These are phyloP conservation scores for Zingel zingel DNA, from an alignment of 2,113 vertebrate genomes.

Conservation along the genomic window DNA sequence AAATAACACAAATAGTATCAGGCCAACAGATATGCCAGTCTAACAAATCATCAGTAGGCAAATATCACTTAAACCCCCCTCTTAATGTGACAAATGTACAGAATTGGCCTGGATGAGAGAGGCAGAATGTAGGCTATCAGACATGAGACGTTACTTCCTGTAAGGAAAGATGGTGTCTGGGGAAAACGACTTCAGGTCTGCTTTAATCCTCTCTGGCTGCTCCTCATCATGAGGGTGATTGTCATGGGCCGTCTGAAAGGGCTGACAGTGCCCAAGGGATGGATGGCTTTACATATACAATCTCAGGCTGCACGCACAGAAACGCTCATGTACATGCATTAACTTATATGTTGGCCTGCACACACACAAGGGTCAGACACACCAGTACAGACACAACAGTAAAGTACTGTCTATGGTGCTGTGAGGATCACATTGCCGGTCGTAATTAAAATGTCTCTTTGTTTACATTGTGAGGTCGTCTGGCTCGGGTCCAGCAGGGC, in stretches of 20 bases:
- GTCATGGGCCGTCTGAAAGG: slow-evolving; percentile 56
- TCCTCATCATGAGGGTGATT: slow-evolving; percentile 58
- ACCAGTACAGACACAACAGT: slow-evolving; percentile 12
- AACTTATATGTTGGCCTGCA: neutral
- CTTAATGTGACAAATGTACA: slow-evolving; percentile 50
- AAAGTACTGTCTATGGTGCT: slow-evolving; percentile 3
- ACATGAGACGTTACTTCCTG: slow-evolving; percentile 62
- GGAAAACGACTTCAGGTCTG: slow-evolving; percentile 44
- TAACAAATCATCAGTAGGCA: slow-evolving; percentile 54
- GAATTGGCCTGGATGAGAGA: slow-evolving; percentile 14
- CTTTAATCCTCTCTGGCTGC: slow-evolving; percentile 62
- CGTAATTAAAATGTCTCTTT: slow-evolving; percentile 68
- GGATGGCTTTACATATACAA: slow-evolving; percentile 32
- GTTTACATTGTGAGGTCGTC: slow-evolving; percentile 56
- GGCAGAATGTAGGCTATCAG: neutral
- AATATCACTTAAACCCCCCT: slow-evolving; percentile 39
- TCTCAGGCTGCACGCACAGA: slow-evolving; percentile 3
- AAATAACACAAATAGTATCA: slow-evolving; percentile 50
- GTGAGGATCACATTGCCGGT: slow-evolving; percentile 52
- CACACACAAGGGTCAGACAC: neutral
- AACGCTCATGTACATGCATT: neutral
- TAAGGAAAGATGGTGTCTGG: slow-evolving; percentile 50
- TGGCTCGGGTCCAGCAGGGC: slow-evolving; percentile 37
- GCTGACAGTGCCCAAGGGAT: slow-evolving; percentile 55
- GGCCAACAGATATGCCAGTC: slow-evolving; percentile 45